Evolutionary conservation across 2,888 invertebrate species (phyloP).

Genomic region (Leptinotarsa juncta): DNA sequence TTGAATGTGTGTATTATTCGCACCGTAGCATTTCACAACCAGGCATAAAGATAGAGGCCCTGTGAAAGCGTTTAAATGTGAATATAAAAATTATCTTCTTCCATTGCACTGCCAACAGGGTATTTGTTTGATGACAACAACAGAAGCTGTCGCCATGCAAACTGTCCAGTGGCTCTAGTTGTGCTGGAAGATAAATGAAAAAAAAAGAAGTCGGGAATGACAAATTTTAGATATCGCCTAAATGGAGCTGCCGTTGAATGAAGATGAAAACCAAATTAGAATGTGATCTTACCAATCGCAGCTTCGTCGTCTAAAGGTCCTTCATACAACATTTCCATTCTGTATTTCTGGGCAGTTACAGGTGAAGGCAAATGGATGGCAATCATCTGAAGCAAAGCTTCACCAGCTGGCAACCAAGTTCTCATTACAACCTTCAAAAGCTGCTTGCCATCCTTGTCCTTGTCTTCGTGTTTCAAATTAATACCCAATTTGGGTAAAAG

Average conservation of each 20-base stretch:
- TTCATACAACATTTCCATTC: constrained; percentile 99
- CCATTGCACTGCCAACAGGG: constrained; percentile 75
- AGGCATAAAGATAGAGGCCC: constrained; percentile 88
- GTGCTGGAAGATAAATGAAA: constrained; percentile 52
- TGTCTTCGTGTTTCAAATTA: constrained; percentile 92
- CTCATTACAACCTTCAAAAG: constrained; percentile 98
- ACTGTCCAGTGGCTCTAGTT: constrained; percentile 57
- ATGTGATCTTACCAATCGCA: constrained; percentile 51
- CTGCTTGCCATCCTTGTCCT: constrained; percentile 95
- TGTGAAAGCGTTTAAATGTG: constrained; percentile 76
- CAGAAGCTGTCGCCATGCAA: constrained; percentile 40
- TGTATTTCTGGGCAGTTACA: constrained; percentile 98
- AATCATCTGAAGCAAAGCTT: constrained; percentile 99
- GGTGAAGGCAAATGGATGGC: constrained; percentile 99
- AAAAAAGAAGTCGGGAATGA: background rate
- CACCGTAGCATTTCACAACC: constrained; percentile 74
- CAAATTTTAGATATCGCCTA: background rate
- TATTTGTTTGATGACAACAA: constrained; percentile 56
- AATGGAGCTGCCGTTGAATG: background rate
- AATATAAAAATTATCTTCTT: constrained; percentile 71
- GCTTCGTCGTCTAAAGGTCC: constrained; percentile 97
- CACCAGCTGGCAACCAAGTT: constrained; percentile 99
- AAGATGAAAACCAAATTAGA: constrained; percentile 11
- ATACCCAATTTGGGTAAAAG: constrained; percentile 93
- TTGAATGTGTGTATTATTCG: constrained; percentile 66